phyloP scores from a whole-genome alignment of 2,113 vertebrate genomes.

The Gopherus flavomarginatus region DNA sequence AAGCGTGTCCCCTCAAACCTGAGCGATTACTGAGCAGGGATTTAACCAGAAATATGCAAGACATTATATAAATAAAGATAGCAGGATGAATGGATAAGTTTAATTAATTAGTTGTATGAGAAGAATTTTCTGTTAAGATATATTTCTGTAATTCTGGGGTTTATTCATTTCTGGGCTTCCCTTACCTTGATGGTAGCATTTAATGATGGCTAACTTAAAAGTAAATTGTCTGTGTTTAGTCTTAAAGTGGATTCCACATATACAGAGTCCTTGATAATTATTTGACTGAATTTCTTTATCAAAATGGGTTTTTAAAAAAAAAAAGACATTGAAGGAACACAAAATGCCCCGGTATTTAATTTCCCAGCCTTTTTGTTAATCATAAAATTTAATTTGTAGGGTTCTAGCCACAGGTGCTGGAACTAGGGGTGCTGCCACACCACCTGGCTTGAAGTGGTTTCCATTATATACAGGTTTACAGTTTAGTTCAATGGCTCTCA shows the following conservation, averaged over 20 bases:
- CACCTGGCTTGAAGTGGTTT: no score
- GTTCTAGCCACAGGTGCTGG: not conserved
- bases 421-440: no score
- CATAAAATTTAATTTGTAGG: not conserved
- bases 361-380: slow-evolving; percentile 26
- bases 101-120: slow-evolving; percentile 57
- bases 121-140: slow-evolving; percentile 65
- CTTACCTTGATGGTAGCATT: not conserved
- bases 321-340: not conserved
- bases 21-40: slow-evolving; percentile 33
- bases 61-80: not conserved
- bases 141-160: slow-evolving; percentile 26
- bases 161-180: slow-evolving; percentile 39
- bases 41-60: slow-evolving; percentile 60
- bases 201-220: not conserved
- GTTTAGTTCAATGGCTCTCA: no score
- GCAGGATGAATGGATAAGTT: slow-evolving; percentile 41
- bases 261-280: slow-evolving; percentile 28
- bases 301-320: not conserved
- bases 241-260: not conserved
- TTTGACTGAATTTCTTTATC: slow-evolving; percentile 32
- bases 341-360: not conserved
- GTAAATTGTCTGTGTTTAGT: slow-evolving; percentile 1
- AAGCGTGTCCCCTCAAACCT: slow-evolving; percentile 33
- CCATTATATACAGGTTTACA: no score